Conservation (phyloP, 2,113 vertebrate genomes). For the Tragelaphus imberbis region DNA sequence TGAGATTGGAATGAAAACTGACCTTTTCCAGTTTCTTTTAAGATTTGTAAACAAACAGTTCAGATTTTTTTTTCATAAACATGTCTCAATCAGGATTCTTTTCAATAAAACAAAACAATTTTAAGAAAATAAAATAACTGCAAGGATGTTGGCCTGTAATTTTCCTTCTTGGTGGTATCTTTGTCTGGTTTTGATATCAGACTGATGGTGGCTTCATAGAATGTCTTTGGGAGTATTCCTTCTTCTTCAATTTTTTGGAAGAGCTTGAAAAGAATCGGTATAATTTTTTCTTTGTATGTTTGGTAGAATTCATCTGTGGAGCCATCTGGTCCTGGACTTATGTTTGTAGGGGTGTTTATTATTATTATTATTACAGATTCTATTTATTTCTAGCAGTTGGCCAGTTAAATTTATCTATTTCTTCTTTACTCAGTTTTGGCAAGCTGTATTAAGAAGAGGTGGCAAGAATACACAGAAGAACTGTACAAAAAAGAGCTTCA, state of each 20-base stretch:
- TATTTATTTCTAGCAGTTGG: not conserved
- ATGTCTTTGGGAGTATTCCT: not conserved
- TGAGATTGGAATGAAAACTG: not conserved
- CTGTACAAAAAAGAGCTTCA: too few relatives aligned
- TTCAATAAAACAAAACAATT: not conserved
- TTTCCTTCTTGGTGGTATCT: not conserved
- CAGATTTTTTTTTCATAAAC: not conserved
- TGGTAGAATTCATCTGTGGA: not conserved
- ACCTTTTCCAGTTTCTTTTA: not conserved
- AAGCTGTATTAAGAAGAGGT: too few relatives aligned
- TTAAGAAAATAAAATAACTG: not conserved
- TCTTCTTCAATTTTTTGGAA: not conserved
- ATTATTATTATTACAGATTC: not conserved
- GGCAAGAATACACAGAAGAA: too few relatives aligned
- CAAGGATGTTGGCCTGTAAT: not conserved
- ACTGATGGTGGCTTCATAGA: not conserved
- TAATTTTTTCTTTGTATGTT: not conserved
- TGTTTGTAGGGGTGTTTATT: not conserved
- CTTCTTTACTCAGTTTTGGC: not conserved
- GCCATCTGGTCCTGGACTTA: not conserved
- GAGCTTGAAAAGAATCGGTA: not conserved
- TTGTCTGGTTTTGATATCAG: not conserved
- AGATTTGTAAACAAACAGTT: not conserved
- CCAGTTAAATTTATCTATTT: not conserved
- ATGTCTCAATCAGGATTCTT: not conserved